phyloP scores from a whole-genome alignment of 2,888 invertebrate genomes.

The Lissocephala sabroskyi region DNA sequence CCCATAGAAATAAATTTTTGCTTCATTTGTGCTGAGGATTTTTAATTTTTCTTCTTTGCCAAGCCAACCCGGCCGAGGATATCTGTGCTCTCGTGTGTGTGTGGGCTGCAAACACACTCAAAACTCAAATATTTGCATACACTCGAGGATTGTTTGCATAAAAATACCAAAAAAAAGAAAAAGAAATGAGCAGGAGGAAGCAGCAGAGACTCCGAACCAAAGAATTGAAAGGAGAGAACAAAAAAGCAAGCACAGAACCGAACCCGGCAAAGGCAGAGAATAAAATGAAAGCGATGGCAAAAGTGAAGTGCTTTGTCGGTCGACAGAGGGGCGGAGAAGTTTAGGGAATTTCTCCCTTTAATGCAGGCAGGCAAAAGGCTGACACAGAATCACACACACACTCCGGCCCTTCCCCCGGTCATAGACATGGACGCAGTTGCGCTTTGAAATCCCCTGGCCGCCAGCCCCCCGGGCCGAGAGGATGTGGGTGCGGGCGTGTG shows the following conservation, averaged over 20 bases:
- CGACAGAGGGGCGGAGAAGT: constrained; percentile 2
- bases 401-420: background rate
- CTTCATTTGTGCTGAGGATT: constrained; percentile 56
- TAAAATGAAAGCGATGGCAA: constrained; percentile 20
- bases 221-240: constrained; percentile 3
- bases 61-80: constrained; percentile 6
- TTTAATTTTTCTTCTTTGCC: constrained; percentile 45
- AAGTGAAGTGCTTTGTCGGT: background rate
- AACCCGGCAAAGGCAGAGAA: too few species aligned
- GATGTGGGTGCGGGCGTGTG: too few species aligned
- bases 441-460: constrained; percentile 5
- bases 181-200: constrained; percentile 1
- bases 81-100: constrained; percentile 13
- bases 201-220: background rate
- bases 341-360: constrained; percentile 20
- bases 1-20: constrained; percentile 32
- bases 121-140: constrained; percentile 68
- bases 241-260: constrained; percentile 11
- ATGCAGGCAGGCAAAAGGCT: constrained; percentile 34
- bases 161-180: constrained; percentile 51
- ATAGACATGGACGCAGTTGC: constrained; percentile 1
- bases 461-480: too few species aligned
- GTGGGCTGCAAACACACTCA: constrained; percentile 59
- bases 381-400: constrained; percentile 9
- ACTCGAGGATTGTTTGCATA: constrained; percentile 67